A percentile compares a stretch with the other conserved stretches of the same genome.
Evolutionary conservation across 2,888 invertebrate species (phyloP).

Genomic region (Ochropleura plecta): DNA sequence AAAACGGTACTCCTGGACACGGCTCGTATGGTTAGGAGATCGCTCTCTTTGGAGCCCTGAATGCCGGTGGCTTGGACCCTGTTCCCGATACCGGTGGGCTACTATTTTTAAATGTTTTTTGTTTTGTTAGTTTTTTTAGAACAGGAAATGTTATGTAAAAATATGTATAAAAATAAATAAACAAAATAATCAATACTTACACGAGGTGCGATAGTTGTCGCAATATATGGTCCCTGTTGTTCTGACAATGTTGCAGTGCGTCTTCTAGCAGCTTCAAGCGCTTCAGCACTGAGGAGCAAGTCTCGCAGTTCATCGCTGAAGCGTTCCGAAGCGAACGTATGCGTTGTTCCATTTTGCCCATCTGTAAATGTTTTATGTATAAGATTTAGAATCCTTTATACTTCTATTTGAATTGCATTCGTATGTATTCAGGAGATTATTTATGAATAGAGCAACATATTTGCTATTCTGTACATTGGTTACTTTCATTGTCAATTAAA

Average conservation of each 20-base stretch:
- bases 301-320: conserved; percentile 92
- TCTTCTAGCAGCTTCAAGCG: conserved; percentile 92
- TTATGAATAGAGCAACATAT: not conserved
- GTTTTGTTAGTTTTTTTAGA: no score
- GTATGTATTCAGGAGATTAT: not conserved
- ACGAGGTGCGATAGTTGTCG: conserved; percentile 95
- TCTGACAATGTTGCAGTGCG: conserved; percentile 90
- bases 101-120: no score
- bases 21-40: no score
- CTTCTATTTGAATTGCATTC: not conserved
- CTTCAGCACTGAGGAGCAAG: conserved; percentile 92
- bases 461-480: no score
- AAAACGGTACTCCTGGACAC: no score
- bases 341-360: conserved; percentile 93
- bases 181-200: conserved; percentile 86
- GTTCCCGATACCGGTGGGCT: no score
- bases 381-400: not conserved
- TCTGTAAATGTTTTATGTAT: conserved; percentile 80
- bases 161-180: no score
- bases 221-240: conserved; percentile 92
- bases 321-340: conserved; percentile 93
- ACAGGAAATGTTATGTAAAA: no score
- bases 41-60: no score
- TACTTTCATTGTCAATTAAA: not conserved
- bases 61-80: no score